Conservation (phyloP, 2,888 invertebrate genomes). For the Eristalis tenax region DNA sequence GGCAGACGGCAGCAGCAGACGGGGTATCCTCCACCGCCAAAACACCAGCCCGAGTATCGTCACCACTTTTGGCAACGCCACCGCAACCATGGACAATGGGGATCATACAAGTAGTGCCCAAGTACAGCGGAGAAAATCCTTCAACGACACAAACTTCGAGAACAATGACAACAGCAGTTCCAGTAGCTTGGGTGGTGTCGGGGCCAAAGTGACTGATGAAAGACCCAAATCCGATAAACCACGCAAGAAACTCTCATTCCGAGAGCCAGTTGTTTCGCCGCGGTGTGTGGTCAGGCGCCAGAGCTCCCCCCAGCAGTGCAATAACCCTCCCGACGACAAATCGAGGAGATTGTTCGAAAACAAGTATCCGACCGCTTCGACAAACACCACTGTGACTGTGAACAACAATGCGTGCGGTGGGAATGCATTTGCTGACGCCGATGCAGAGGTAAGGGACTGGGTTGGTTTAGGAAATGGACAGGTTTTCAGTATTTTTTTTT, state of each 20-base stretch:
- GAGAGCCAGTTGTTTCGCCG: constrained; percentile 85
- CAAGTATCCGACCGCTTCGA: constrained; percentile 64
- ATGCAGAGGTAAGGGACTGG: constrained; percentile 71
- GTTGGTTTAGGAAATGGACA: background rate
- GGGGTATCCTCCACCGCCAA: constrained; percentile 77
- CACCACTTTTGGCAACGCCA: constrained; percentile 6
- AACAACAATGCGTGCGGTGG: background rate
- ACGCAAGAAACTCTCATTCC: constrained; percentile 92
- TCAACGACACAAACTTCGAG: constrained; percentile 75
- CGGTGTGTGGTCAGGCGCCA: constrained; percentile 74
- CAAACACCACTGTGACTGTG: constrained; percentile 3
- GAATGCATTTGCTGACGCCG: constrained; percentile 57
- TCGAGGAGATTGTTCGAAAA: constrained; percentile 74
- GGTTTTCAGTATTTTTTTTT: background rate
- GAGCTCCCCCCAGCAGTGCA: constrained; percentile 76
- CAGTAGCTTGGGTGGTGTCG: constrained; percentile 76
- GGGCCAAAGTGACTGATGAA: constrained; percentile 74
- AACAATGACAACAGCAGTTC: constrained; percentile 75
- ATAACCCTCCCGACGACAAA: constrained; percentile 74
- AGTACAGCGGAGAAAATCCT: constrained; percentile 77
- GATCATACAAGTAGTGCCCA: constrained; percentile 73
- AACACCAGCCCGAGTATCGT: constrained; percentile 63
- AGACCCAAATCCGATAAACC: constrained; percentile 83
- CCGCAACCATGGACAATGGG: constrained; percentile 24
- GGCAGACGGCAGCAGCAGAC: constrained; percentile 71